These are phyloP conservation scores for Cnemophilus loriae DNA, from an alignment of 2,113 vertebrate species.

Conservation along the genomic window DNA sequence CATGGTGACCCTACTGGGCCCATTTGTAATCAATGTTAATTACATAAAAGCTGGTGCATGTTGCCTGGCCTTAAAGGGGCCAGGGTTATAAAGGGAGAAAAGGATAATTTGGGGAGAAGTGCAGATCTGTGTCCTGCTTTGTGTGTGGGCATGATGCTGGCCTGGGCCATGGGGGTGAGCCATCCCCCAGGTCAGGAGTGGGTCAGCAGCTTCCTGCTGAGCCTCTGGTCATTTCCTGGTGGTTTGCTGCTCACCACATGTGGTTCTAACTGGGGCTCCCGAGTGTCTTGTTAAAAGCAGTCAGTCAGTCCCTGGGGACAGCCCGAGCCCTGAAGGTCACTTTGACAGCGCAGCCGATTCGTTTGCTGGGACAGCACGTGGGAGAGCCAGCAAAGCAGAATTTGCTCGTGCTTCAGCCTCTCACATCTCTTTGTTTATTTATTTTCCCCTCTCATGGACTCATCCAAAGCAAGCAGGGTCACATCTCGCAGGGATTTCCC, in stretches of 20 bases:
- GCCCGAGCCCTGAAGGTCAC: not conserved
- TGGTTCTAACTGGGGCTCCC: not conserved
- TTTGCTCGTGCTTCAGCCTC: not conserved
- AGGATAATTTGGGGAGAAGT: not conserved
- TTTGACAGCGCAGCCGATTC: not conserved
- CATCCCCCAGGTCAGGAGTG: fast-evolving
- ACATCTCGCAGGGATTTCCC: not conserved
- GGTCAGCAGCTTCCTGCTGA: not conserved
- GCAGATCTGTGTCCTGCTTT: fast-evolving
- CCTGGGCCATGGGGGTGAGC: fast-evolving
- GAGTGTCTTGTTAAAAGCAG: not conserved
- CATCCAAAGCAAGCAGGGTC: not conserved
- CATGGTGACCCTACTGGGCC: not conserved
- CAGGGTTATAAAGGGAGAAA: not conserved
- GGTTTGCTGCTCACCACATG: not conserved
- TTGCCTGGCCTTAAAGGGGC: not conserved
- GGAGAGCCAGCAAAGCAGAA: not conserved
- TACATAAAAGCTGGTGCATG: not conserved
- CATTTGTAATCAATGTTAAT: conserved; percentile 42
- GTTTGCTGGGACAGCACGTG: not conserved
- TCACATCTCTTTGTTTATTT: conserved; percentile 6
- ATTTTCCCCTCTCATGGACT: not conserved
- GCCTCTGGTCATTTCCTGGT: fast-evolving
- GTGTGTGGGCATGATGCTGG: fast-evolving
- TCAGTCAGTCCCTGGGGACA: not conserved